Conservation (phyloP, 2,888 invertebrate species). For the Trichogramma evanescens region DNA sequence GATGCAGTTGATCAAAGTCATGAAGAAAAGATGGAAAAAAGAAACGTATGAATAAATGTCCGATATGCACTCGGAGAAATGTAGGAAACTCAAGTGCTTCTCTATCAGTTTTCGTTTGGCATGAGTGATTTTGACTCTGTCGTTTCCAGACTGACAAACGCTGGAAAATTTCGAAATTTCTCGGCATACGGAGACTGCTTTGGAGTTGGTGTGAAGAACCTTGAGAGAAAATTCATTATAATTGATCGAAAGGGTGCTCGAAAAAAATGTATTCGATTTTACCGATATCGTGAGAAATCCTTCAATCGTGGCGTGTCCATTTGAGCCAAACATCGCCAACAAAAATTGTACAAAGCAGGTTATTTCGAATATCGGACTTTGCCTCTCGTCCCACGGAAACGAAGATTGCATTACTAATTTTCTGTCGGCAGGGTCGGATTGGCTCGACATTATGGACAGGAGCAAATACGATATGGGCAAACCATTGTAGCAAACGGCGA, state of each 20-base stretch:
- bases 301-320: constrained; percentile 5
- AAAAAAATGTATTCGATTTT: background rate
- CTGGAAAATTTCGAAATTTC: constrained; percentile 12
- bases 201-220: constrained; percentile 1
- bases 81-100: constrained; percentile 23
- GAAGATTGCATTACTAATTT: constrained; percentile 1
- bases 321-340: background rate
- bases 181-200: constrained; percentile 9
- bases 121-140: background rate
- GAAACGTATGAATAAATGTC: constrained; percentile 23
- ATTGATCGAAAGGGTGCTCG: background rate
- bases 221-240: background rate
- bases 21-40: constrained; percentile 24
- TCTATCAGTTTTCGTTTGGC: constrained; percentile 10
- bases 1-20: constrained; percentile 24
- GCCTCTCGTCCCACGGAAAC: constrained; percentile 1
- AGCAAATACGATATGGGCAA: background rate
- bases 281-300: constrained; percentile 6
- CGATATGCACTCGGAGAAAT: constrained; percentile 20
- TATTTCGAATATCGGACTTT: constrained; percentile 4
- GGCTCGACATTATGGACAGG: background rate
- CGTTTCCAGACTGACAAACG: constrained; percentile 6
- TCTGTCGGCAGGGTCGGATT: background rate
- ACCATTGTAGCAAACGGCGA: constrained; percentile 5
- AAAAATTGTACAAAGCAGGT: background rate